Percentiles rank a stretch among this genome's conserved stretches.
Evolutionary conservation across 1,140 invertebrate genomes (phyloP).

Genomic region (Melipona quadrifasciata): DNA sequence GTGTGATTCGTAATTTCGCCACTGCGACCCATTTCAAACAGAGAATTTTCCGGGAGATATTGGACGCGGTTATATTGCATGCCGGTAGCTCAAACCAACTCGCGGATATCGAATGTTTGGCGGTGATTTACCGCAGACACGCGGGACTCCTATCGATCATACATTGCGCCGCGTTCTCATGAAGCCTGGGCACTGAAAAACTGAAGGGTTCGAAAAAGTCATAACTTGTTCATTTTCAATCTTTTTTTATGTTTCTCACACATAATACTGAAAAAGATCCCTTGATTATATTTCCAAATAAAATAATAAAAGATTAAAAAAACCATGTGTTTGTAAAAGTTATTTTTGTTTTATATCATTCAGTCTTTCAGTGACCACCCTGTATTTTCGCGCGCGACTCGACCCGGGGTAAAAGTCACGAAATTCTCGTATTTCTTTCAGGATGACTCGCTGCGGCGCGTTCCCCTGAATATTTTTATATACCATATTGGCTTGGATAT

Average conservation of each 20-base stretch:
- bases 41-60: slow-evolving; percentile 13
- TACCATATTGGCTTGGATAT: no score
- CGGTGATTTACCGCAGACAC: slow-evolving; percentile 17
- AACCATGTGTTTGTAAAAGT: no score
- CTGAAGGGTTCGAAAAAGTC: no score
- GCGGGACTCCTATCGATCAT: neutral
- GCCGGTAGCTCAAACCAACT: neutral
- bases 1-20: slow-evolving; percentile 10
- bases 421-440: neutral
- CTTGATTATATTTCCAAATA: no score
- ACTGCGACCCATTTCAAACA: neutral
- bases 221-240: no score
- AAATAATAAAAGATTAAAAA: no score
- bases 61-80: neutral
- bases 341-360: no score
- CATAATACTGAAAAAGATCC: no score
- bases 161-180: slow-evolving; percentile 1
- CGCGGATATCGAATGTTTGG: slow-evolving; percentile 14
- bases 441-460: neutral
- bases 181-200: neutral
- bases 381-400: neutral
- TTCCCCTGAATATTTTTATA: no score
- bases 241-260: no score
- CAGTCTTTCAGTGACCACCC: no score
- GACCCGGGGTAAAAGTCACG: slow-evolving; percentile 1